Conservation (phyloP, 2,797 vertebrate species). For the Acipenser transmontanus region DNA sequence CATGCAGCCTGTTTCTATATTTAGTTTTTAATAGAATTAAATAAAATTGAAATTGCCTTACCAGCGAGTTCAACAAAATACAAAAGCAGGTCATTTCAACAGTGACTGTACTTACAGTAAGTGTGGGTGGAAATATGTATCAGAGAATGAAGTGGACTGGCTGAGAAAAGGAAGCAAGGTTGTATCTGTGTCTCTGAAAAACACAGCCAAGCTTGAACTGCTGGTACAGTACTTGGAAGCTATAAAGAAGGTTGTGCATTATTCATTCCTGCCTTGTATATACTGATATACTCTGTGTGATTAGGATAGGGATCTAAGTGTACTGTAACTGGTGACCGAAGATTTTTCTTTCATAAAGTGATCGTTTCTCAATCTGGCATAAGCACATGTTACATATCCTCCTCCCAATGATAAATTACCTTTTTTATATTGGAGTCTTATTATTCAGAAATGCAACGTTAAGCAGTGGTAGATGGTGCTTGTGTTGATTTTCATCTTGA, state of each 20-base stretch:
- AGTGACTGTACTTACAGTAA: no score
- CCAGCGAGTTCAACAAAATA: no score
- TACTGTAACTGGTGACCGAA: background rate
- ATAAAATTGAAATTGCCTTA: no score
- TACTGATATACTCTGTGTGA: slow-evolving; percentile 1
- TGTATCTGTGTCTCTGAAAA: no score
- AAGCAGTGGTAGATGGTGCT: background rate
- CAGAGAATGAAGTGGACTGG: no score
- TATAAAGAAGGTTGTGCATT: background rate
- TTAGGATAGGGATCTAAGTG: background rate
- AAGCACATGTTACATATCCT: slow-evolving; percentile 10
- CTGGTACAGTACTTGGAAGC: no score
- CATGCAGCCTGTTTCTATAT: no score
- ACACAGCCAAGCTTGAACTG: no score
- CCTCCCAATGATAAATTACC: slow-evolving; percentile 12
- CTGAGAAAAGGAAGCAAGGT: no score
- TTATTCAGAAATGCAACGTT: slow-evolving; percentile 9
- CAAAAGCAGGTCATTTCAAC: no score
- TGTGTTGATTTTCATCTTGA: slow-evolving; percentile 3
- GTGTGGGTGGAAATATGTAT: no score
- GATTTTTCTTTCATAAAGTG: slow-evolving; percentile 1
- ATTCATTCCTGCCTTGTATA: slow-evolving; percentile 4
- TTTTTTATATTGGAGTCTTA: slow-evolving; percentile 9
- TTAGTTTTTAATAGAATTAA: no score
- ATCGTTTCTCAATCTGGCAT: slow-evolving; percentile 16